Percentiles rank a stretch among this genome's conserved stretches.
phyloP scores from a whole-genome alignment of 2,113 vertebrate genomes.

The Prietella phreatophila region DNA sequence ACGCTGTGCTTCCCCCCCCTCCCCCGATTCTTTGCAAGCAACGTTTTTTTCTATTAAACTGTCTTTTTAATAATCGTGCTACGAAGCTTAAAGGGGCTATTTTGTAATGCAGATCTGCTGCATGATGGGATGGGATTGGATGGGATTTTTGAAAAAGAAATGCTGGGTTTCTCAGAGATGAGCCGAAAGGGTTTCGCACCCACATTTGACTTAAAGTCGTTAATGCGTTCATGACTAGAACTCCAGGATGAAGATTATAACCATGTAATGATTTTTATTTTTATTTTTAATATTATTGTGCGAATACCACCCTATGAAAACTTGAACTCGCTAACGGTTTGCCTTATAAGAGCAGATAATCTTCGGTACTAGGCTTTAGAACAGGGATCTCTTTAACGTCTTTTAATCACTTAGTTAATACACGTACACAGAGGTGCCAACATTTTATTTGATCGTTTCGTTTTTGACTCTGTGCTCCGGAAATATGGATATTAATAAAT shows the following conservation, averaged over 20 bases:
- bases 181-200: background rate
- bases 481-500: background rate
- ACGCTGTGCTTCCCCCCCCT: background rate
- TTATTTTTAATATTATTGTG: background rate
- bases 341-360: slow-evolving; percentile 29
- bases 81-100: slow-evolving; percentile 49
- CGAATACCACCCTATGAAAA: slow-evolving; percentile 32
- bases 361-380: slow-evolving; percentile 29
- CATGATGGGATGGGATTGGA: background rate
- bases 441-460: background rate
- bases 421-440: slow-evolving; percentile 22
- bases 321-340: slow-evolving; percentile 36
- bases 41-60: background rate
- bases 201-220: slow-evolving; percentile 26
- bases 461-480: background rate
- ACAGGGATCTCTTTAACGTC: slow-evolving; percentile 23
- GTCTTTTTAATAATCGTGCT: slow-evolving; percentile 23
- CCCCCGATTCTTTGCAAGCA: background rate
- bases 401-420: slow-evolving; percentile 37
- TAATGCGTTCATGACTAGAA: slow-evolving; percentile 7
- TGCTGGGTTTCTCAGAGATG: background rate
- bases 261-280: background rate
- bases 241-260: background rate
- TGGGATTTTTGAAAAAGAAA: slow-evolving; percentile 6
- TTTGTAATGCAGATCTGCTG: slow-evolving; percentile 6